Conservation (phyloP, 2,797 vertebrate species). For the Cyprinella venusta region DNA sequence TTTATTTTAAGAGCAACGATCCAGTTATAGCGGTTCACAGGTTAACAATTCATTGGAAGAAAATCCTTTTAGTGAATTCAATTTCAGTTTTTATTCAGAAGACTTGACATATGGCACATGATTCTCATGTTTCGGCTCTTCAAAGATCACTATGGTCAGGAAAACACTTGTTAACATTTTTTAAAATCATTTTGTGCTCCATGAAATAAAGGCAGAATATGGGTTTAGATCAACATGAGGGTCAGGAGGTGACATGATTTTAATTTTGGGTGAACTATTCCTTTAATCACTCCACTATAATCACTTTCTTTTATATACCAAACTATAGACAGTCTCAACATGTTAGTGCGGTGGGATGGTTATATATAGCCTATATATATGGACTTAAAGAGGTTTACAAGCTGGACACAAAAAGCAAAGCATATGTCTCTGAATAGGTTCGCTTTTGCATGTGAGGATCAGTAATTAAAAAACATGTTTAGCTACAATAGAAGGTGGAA, state of each 20-base stretch:
- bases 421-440: slow-evolving; percentile 2
- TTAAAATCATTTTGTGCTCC: not conserved
- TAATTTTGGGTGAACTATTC: not conserved
- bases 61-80: not conserved
- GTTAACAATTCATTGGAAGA: not conserved
- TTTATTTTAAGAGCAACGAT: not conserved
- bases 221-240: slow-evolving; percentile 2
- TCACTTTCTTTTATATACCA: slow-evolving; percentile 29
- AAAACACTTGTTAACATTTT: not conserved
- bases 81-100: not conserved
- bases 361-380: too few species aligned
- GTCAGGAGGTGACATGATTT: not conserved
- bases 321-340: slow-evolving; percentile 23
- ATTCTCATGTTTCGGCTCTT: not conserved
- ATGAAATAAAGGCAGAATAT: not conserved
- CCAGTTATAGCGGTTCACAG: not conserved
- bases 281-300: slow-evolving; percentile 10
- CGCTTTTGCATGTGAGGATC: not conserved
- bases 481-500: not conserved
- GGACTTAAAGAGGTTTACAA: slow-evolving; percentile 27
- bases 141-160: not conserved
- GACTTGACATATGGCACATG: not conserved
- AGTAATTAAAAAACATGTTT: slow-evolving; percentile 21
- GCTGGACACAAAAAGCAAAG: slow-evolving; percentile 22
- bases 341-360: slow-evolving; percentile 34